Evolutionary conservation across 2,888 invertebrate species (phyloP).

Genomic region (Epinotia ramella): DNA sequence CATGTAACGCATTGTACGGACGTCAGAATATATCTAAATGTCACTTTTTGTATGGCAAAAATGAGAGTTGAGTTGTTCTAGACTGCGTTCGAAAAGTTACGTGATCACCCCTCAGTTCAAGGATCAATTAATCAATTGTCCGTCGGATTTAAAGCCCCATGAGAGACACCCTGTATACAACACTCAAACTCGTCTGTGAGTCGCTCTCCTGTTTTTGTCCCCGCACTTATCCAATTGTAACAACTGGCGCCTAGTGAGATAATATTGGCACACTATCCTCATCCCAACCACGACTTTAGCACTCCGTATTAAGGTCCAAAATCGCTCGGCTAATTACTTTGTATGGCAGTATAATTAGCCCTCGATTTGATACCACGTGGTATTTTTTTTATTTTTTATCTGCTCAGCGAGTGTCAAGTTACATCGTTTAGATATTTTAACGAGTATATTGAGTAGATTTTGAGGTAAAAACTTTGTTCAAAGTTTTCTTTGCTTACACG

Average conservation of each 20-base stretch:
- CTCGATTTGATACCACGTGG: constrained; percentile 4
- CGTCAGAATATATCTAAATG: no score
- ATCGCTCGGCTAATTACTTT: background rate
- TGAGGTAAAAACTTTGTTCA: background rate
- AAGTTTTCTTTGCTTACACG: background rate
- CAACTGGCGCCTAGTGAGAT: constrained; percentile 35
- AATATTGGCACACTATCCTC: constrained; percentile 25
- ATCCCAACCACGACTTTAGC: background rate
- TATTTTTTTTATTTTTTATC: constrained; percentile 21
- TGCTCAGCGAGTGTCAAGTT: constrained; percentile 6
- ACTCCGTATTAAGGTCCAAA: background rate
- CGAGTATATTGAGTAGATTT: constrained; percentile 3
- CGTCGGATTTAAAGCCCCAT: no score
- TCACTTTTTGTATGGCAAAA: no score
- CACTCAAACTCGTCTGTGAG: background rate
- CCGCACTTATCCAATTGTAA: constrained; percentile 30
- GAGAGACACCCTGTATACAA: background rate
- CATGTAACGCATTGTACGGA: no score
- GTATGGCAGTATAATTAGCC: constrained; percentile 13
- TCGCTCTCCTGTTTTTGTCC: constrained; percentile 15
- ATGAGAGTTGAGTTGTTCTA: no score
- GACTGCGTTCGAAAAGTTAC: no score
- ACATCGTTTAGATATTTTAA: background rate
- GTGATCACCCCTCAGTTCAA: no score
- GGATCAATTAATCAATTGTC: no score